Conservation (phyloP, 92 coral and sea anemone species). For the Blastomussa wellsi region DNA sequence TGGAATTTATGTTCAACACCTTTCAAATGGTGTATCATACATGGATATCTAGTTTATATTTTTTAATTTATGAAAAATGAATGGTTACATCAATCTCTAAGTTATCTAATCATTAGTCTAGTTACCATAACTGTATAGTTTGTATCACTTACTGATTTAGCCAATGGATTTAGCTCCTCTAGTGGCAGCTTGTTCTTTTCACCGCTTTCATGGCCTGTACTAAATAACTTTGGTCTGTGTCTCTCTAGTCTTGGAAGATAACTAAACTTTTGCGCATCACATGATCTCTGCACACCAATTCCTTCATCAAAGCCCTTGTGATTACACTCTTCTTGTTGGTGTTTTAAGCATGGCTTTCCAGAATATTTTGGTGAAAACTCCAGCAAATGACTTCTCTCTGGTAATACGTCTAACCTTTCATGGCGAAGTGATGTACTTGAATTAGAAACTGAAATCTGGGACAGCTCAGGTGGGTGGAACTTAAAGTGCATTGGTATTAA, state of each 20-base stretch:
- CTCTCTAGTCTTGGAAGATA: background rate
- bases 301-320: background rate
- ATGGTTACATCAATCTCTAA: too few relatives aligned
- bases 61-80: too few relatives aligned
- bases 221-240: background rate
- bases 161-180: background rate
- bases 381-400: background rate
- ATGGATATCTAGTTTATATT: too few relatives aligned
- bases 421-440: background rate
- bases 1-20: too few relatives aligned
- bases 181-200: background rate
- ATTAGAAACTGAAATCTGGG: background rate
- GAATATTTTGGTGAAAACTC: constrained; percentile 37
- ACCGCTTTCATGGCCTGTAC: background rate
- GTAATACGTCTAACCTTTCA: background rate
- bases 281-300: background rate
- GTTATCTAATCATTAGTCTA: too few relatives aligned
- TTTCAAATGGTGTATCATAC: too few relatives aligned
- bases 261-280: background rate
- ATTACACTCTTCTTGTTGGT: background rate
- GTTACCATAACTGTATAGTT: background rate
- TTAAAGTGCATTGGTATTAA: constrained; percentile 15
- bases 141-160: constrained; percentile 26
- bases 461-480: constrained; percentile 26
- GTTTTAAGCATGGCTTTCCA: constrained; percentile 12